Percentiles rank a stretch among this genome's conserved stretches.
Conservation (phyloP, 1,140 invertebrate genomes). For the Chlorops oryzae region DNA sequence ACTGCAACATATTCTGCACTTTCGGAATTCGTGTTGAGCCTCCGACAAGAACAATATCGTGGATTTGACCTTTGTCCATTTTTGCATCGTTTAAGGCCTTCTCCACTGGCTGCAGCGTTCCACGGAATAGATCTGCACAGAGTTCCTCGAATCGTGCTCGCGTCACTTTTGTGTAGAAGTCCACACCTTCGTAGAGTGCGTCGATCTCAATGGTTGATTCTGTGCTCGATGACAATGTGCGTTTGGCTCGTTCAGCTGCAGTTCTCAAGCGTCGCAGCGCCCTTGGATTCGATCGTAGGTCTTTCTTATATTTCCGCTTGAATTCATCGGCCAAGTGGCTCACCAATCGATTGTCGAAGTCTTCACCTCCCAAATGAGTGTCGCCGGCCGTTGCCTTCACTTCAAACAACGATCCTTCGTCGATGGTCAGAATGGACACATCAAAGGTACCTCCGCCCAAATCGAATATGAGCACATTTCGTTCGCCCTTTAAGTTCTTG, state of each 20-base stretch:
- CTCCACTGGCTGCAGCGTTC: conserved; percentile 63
- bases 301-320: conserved; percentile 76
- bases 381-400: conserved; percentile 71
- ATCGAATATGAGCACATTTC: conserved; percentile 67
- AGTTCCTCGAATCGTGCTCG: conserved; percentile 80
- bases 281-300: conserved; percentile 65
- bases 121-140: conserved; percentile 70
- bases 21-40: conserved; percentile 61
- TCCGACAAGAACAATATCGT: conserved; percentile 59
- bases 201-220: conserved; percentile 67
- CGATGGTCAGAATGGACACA: conserved; percentile 79
- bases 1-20: conserved; percentile 56
- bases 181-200: conserved; percentile 65
- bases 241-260: conserved; percentile 64
- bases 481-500: conserved; percentile 67
- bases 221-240: conserved; percentile 59
- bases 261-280: conserved; percentile 68
- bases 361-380: conserved; percentile 64
- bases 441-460: conserved; percentile 73
- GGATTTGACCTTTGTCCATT: conserved; percentile 61
- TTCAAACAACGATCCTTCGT: conserved; percentile 74
- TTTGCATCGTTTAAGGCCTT: conserved; percentile 68
- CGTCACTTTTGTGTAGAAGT: conserved; percentile 78
- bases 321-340: conserved; percentile 70
- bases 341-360: conserved; percentile 73